Conservation (phyloP, 2,113 vertebrate species). For the Morone saxatilis region DNA sequence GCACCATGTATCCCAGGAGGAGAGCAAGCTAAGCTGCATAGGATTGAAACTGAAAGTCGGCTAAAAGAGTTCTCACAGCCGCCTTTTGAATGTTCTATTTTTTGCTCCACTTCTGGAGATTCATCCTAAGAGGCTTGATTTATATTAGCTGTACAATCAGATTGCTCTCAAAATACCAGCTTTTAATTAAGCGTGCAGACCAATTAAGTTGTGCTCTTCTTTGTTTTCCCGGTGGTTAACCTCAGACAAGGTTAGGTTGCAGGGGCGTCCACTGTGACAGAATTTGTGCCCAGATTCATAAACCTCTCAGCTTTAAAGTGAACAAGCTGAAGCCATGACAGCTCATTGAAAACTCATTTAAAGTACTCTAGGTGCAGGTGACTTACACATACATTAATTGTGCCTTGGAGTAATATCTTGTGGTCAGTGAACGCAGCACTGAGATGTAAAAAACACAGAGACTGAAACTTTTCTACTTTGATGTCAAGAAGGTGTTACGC, state of each 20-base stretch:
- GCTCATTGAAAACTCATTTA: neutral
- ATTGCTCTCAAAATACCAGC: slow-evolving; percentile 70
- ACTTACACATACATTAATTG: too few species aligned
- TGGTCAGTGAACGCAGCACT: neutral
- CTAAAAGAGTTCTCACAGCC: slow-evolving; percentile 58
- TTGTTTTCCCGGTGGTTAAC: slow-evolving; percentile 58
- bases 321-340: slow-evolving; percentile 10
- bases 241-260: slow-evolving; percentile 48
- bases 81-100: slow-evolving; percentile 63
- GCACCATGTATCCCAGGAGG: slow-evolving; percentile 41
- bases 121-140: slow-evolving; percentile 74
- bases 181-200: slow-evolving; percentile 67
- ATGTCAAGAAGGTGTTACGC: neutral
- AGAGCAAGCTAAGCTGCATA: slow-evolving; percentile 43
- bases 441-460: neutral
- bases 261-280: slow-evolving; percentile 3
- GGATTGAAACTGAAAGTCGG: slow-evolving; percentile 40
- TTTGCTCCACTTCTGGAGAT: slow-evolving; percentile 56
- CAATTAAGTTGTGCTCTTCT: slow-evolving; percentile 60
- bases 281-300: slow-evolving; percentile 4
- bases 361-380: too few species aligned
- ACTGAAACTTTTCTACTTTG: neutral
- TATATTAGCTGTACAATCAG: slow-evolving; percentile 70
- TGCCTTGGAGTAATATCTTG: neutral
- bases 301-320: neutral